Conservation (phyloP, 1,140 invertebrate genomes). For the Trypoxylus dichotomus region DNA sequence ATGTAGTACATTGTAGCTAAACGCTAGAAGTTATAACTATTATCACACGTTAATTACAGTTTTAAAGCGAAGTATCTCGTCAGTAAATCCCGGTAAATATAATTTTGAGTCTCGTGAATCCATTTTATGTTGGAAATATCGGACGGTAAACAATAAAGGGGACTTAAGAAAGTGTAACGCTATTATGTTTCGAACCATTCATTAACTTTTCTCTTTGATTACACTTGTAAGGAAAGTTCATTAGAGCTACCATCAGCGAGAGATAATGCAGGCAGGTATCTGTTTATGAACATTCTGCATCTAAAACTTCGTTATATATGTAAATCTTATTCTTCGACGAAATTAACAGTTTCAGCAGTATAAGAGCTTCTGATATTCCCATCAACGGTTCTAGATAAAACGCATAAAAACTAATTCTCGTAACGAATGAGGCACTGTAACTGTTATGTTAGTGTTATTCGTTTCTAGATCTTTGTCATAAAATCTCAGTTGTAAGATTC, state of each 20-base stretch:
- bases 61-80: neutral
- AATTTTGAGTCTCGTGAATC: neutral
- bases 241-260: neutral
- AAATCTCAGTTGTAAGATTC: neutral
- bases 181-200: conserved; percentile 10
- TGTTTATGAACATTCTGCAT: conserved; percentile 23
- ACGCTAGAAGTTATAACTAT: neutral
- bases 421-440: neutral
- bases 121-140: neutral
- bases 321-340: conserved; percentile 11
- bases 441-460: conserved; percentile 1
- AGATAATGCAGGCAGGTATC: conserved; percentile 16
- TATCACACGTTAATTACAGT: neutral
- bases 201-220: conserved; percentile 24
- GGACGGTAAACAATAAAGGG: conserved; percentile 10
- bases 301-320: conserved; percentile 22
- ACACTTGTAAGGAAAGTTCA: conserved; percentile 21
- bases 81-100: neutral
- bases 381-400: conserved; percentile 14
- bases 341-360: neutral
- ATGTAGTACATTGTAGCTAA: too few species aligned
- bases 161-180: neutral
- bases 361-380: neutral
- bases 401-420: neutral
- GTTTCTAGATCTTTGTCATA: conserved; percentile 5